Percentiles rank a stretch among this genome's conserved stretches.
Conservation (phyloP, 2,113 vertebrate genomes). For the Speoplatyrhinus poulsoni region DNA sequence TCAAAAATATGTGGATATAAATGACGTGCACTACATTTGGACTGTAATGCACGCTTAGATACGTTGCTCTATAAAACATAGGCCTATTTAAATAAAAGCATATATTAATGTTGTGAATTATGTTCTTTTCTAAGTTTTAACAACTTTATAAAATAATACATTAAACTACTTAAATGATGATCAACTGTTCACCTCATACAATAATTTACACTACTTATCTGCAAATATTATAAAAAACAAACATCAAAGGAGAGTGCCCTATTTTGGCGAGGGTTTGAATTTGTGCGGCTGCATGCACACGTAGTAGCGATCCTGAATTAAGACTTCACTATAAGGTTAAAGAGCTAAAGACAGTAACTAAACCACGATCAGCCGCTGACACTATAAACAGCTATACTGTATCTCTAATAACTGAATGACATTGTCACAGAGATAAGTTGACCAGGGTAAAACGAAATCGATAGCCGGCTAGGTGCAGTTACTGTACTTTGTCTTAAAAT, state of each 20-base stretch:
- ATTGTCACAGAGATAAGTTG: slow-evolving; percentile 48
- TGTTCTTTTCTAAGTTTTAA: no score
- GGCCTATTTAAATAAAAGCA: no score
- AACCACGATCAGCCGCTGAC: slow-evolving; percentile 40
- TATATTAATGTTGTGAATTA: no score
- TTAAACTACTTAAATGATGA: no score
- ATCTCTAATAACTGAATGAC: slow-evolving; percentile 39
- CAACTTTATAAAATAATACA: no score
- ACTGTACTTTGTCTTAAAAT: slow-evolving; percentile 53
- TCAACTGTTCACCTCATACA: background rate
- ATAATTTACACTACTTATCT: slow-evolving; percentile 27
- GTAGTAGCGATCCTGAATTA: slow-evolving; percentile 12
- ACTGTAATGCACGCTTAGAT: no score
- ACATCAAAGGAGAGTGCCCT: slow-evolving; percentile 27
- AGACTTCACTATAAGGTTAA: slow-evolving; percentile 60
- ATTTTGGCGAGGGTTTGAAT: slow-evolving; percentile 22
- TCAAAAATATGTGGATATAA: no score
- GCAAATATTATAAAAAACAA: background rate
- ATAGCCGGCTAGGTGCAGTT: slow-evolving; percentile 48
- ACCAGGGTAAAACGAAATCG: slow-evolving; percentile 63
- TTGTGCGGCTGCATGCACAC: slow-evolving; percentile 60
- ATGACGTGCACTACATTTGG: no score
- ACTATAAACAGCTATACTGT: slow-evolving; percentile 38
- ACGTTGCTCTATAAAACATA: no score
- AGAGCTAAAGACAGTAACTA: slow-evolving; percentile 31